phyloP scores from a whole-genome alignment of 2,113 vertebrate species.

The Synodontis membranacea region DNA sequence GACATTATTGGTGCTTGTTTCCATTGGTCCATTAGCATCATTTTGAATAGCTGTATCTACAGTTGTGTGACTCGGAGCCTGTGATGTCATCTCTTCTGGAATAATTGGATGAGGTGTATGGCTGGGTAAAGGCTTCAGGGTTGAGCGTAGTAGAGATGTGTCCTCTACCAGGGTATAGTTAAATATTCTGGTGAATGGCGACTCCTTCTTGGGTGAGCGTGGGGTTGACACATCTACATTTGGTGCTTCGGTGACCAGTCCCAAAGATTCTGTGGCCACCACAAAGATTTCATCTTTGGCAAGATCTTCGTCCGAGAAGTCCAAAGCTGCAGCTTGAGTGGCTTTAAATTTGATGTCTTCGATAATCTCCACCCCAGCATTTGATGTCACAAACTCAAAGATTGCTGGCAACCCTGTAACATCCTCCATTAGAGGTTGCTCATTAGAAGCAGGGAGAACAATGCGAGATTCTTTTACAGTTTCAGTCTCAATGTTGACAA shows the following conservation, averaged over 20 bases:
- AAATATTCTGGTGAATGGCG: slow-evolving; percentile 68
- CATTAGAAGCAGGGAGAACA: slow-evolving; percentile 1
- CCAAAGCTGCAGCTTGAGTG: neutral
- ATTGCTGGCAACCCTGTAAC: slow-evolving; percentile 22
- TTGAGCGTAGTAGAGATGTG: slow-evolving; percentile 36
- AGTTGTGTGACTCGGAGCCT: neutral
- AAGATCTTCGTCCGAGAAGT: slow-evolving; percentile 55
- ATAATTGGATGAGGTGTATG: neutral
- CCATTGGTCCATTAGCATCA: slow-evolving; percentile 11
- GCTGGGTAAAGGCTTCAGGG: slow-evolving; percentile 21
- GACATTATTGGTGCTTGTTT: neutral
- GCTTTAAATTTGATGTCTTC: slow-evolving; percentile 34
- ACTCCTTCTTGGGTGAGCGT: slow-evolving; percentile 67
- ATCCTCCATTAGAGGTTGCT: slow-evolving; percentile 9
- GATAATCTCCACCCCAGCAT: slow-evolving; percentile 58
- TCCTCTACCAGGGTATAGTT: slow-evolving; percentile 60
- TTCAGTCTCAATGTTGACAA: slow-evolving; percentile 8
- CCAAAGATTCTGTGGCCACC: slow-evolving; percentile 29
- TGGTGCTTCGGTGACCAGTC: neutral
- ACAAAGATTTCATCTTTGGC: slow-evolving; percentile 65
- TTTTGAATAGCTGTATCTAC: slow-evolving; percentile 3
- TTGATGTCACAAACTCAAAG: slow-evolving; percentile 1
- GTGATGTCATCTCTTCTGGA: slow-evolving; percentile 7
- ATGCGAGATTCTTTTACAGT: slow-evolving; percentile 23
- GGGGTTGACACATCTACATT: slow-evolving; percentile 34